Conservation (phyloP, 1,140 invertebrate genomes). For the Leptinotarsa lineolata region DNA sequence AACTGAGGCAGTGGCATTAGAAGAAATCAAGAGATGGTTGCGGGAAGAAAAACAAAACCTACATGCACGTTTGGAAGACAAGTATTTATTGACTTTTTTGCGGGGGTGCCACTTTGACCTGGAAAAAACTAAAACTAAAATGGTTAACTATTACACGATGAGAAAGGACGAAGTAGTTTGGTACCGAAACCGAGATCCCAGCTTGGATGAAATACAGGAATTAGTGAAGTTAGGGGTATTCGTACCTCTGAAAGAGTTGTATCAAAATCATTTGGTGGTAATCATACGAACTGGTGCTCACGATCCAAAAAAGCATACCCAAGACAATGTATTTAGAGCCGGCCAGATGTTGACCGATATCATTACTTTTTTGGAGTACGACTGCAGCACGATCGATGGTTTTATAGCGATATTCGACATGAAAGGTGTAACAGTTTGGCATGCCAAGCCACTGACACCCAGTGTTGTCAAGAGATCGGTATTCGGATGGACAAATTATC, state of each 20-base stretch:
- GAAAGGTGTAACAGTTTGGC: conserved; percentile 61
- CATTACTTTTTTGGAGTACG: conserved; percentile 57
- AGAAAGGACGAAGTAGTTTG: conserved; percentile 61
- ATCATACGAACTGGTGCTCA: conserved; percentile 63
- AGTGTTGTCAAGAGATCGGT: conserved; percentile 64
- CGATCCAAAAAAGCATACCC: conserved; percentile 61
- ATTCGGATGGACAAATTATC: conserved; percentile 72
- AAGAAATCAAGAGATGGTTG: conserved; percentile 42
- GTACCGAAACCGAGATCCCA: conserved; percentile 65
- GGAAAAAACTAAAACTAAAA: conserved; percentile 62
- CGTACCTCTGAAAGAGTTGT: conserved; percentile 60
- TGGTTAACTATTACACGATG: conserved; percentile 64
- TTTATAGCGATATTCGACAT: conserved; percentile 67
- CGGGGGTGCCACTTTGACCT: conserved; percentile 66
- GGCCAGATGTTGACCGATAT: conserved; percentile 65
- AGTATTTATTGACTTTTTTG: conserved; percentile 65
- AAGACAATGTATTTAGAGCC: conserved; percentile 65
- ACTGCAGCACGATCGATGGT: conserved; percentile 61
- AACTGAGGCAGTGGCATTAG: conserved; percentile 12
- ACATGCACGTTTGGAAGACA: conserved; percentile 55
- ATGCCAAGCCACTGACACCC: conserved; percentile 65
- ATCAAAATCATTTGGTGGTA: conserved; percentile 61
- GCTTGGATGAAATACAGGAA: conserved; percentile 61
- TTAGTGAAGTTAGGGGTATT: conserved; percentile 64
- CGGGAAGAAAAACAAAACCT: conserved; percentile 36